These are phyloP conservation scores for Deilephila porcellus DNA, from an alignment of 2,888 invertebrate species.

Conservation along the genomic window DNA sequence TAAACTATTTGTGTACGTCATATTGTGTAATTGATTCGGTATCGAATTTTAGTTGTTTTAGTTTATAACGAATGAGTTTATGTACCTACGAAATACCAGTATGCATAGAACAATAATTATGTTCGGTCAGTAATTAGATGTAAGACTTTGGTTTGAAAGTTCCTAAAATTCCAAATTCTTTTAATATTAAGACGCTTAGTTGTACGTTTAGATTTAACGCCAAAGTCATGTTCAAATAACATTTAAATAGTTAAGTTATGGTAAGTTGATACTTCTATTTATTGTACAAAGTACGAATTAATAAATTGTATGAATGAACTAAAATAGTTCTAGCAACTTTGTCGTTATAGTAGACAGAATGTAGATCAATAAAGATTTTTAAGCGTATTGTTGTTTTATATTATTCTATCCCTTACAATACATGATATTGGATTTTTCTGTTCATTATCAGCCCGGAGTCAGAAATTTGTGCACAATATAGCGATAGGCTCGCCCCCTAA, in stretches of 20 bases:
- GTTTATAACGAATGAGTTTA: constrained; percentile 16
- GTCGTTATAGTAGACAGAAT: constrained; percentile 47
- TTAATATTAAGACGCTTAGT: constrained; percentile 4
- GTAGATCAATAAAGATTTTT: constrained; percentile 53
- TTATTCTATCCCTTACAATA: background rate
- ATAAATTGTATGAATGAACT: constrained; percentile 36
- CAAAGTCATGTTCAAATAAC: constrained; percentile 55
- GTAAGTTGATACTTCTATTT: constrained; percentile 62
- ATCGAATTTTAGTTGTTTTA: constrained; percentile 17
- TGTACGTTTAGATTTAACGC: constrained; percentile 41
- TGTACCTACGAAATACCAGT: constrained; percentile 22
- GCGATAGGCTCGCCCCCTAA: too few relatives aligned
- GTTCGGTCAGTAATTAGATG: constrained; percentile 9
- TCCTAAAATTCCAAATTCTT: constrained; percentile 58
- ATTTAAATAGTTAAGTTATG: constrained; percentile 45
- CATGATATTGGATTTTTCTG: too few relatives aligned
- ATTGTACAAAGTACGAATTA: constrained; percentile 74
- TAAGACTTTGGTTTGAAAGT: constrained; percentile 52
- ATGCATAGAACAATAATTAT: constrained; percentile 24
- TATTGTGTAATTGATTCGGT: constrained; percentile 1
- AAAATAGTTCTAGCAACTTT: constrained; percentile 36
- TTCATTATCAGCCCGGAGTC: too few relatives aligned
- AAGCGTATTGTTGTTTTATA: background rate
- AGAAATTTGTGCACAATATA: too few relatives aligned
- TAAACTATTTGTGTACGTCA: constrained; percentile 4